Percentiles rank a stretch among this genome's conserved stretches.
phyloP scores from a whole-genome alignment of 2,113 vertebrate genomes.

The Pterocles gutturalis region DNA sequence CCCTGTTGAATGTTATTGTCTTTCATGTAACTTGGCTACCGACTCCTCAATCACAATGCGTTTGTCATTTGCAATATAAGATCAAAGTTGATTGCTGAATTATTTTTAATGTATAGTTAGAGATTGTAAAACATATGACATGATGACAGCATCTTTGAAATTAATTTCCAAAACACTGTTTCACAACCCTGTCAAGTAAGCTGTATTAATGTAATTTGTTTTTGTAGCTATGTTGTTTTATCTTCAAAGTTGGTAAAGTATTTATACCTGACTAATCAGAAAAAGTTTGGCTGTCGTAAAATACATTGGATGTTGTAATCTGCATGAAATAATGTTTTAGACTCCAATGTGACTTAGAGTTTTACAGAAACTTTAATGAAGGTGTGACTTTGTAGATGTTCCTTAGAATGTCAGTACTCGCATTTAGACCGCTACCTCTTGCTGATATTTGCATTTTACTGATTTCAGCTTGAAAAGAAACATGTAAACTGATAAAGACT shows the following conservation, averaged over 20 bases:
- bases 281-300: not conserved
- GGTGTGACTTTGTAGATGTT: not conserved
- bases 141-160: not conserved
- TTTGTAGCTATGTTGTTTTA: not conserved
- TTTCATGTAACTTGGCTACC: not conserved
- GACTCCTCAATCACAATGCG: not conserved
- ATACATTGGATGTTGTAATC: not conserved
- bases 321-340: not conserved
- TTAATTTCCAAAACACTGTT: not conserved
- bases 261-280: not conserved
- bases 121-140: not conserved
- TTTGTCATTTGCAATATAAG: not conserved
- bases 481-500: not conserved
- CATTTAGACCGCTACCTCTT: not conserved
- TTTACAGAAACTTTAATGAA: not conserved
- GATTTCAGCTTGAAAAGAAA: not conserved
- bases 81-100: not conserved
- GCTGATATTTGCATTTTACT: not conserved
- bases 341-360: not conserved
- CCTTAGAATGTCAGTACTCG: not conserved
- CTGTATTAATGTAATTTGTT: not conserved
- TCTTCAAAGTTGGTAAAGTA: not conserved
- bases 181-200: not conserved
- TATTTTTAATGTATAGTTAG: not conserved
- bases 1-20: fast-evolving